These are phyloP conservation scores for Gallinago undulata DNA, from an alignment of 2,113 vertebrate genomes.

Conservation along the genomic window DNA sequence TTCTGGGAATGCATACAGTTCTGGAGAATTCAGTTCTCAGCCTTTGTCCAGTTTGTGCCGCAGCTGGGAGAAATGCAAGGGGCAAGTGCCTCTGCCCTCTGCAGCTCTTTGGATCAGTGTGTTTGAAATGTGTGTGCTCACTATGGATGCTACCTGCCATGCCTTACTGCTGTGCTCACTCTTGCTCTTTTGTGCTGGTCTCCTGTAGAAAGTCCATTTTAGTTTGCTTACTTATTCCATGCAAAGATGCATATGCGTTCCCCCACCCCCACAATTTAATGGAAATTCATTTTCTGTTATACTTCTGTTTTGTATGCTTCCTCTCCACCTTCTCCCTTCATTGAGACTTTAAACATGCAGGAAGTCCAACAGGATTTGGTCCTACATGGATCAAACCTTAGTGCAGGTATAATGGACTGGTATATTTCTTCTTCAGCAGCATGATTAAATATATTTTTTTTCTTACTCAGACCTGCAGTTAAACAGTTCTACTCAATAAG, in stretches of 20 bases:
- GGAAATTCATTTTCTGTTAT: background rate
- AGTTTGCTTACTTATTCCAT: background rate
- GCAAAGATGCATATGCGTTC: background rate
- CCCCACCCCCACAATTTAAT: background rate
- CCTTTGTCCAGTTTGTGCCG: background rate
- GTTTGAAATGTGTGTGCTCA: background rate
- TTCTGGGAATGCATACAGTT: background rate
- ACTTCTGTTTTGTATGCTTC: background rate
- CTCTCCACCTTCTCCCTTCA: fast-evolving
- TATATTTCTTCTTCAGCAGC: background rate
- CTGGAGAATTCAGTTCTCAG: background rate
- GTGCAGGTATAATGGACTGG: fast-evolving
- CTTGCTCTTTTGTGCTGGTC: background rate
- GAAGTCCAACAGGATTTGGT: background rate
- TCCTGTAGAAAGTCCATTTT: background rate
- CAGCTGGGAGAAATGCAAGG: background rate
- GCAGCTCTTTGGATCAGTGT: background rate
- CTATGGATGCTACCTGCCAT: too few species aligned
- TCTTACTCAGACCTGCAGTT: background rate
- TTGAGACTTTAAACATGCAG: background rate
- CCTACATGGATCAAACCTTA: background rate
- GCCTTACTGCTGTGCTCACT: background rate
- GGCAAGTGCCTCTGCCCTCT: background rate
- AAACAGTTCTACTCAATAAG: background rate
- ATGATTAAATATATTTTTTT: background rate